phyloP scores from a whole-genome alignment of 2,797 vertebrate species.

The Staurois parvus region DNA sequence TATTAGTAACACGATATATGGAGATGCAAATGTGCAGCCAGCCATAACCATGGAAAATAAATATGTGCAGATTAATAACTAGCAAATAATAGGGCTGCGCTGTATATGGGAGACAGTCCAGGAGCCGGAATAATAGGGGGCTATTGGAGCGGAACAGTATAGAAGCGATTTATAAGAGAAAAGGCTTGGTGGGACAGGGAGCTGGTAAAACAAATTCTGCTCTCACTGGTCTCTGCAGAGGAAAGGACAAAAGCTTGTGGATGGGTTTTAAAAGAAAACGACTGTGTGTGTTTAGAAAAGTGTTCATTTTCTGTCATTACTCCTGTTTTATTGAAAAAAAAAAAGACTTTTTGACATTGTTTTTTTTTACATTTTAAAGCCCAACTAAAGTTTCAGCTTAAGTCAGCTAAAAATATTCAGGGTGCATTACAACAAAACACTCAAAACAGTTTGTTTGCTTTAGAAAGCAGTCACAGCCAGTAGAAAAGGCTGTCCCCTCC shows the following conservation, averaged over 20 bases:
- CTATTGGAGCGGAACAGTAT: constrained; percentile 23
- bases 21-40: constrained; percentile 39
- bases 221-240: not conserved
- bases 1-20: constrained; percentile 47
- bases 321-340: too few relatives aligned
- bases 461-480: too few relatives aligned
- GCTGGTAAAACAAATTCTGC: not conserved
- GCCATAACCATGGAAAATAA: constrained; percentile 41
- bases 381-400: too few relatives aligned
- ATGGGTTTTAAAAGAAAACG: too few relatives aligned
- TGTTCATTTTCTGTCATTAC: too few relatives aligned
- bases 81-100: constrained; percentile 26
- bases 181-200: constrained; percentile 18
- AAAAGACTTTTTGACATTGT: too few relatives aligned
- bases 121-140: constrained; percentile 21
- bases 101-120: constrained; percentile 15
- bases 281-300: too few relatives aligned
- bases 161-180: constrained; percentile 24
- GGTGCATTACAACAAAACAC: too few relatives aligned
- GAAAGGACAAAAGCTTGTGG: constrained; percentile 28
- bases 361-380: too few relatives aligned
- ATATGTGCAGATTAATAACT: constrained; percentile 48
- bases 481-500: too few relatives aligned
- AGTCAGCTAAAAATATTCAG: too few relatives aligned
- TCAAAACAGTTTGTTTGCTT: too few relatives aligned